Evolutionary conservation across 2,888 invertebrate genomes (phyloP).

Genomic region (Pseudeuparius sepicola): DNA sequence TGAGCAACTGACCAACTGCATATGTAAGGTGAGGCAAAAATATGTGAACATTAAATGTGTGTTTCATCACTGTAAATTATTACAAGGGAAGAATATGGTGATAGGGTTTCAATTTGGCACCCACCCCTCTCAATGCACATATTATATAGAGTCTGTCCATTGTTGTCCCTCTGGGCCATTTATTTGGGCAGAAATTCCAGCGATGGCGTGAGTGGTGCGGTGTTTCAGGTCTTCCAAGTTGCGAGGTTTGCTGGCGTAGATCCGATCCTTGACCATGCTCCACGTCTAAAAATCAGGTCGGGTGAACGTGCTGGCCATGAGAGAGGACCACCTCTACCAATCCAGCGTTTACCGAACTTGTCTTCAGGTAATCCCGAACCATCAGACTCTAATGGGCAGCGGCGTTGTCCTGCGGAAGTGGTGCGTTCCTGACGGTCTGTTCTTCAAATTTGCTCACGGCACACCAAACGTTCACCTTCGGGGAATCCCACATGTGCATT

Average conservation of each 20-base stretch:
- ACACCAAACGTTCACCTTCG: constrained; percentile 1
- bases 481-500: constrained; percentile 2
- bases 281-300: constrained; percentile 2
- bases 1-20: too few species aligned
- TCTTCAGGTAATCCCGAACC: constrained; percentile 2
- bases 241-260: constrained; percentile 1
- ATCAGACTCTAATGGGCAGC: constrained; percentile 1
- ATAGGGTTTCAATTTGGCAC: too few species aligned
- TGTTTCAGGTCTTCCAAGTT: too few species aligned
- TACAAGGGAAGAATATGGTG: too few species aligned
- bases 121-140: too few species aligned
- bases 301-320: constrained; percentile 2
- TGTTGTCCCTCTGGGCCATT: too few species aligned
- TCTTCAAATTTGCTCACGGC: constrained; percentile 3
- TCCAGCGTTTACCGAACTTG: not conserved
- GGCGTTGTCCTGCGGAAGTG: constrained; percentile 1
- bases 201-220: too few species aligned
- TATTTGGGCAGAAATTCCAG: too few species aligned
- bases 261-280: constrained; percentile 3
- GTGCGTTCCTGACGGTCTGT: constrained; percentile 2
- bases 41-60: too few species aligned
- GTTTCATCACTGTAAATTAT: too few species aligned
- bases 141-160: too few species aligned
- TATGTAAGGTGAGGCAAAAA: too few species aligned
- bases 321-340: constrained; percentile 2